Percentiles rank a stretch among this genome's conserved stretches.
Conservation (phyloP, 2,888 invertebrate species). For the Listrodromus nycthemerus region DNA sequence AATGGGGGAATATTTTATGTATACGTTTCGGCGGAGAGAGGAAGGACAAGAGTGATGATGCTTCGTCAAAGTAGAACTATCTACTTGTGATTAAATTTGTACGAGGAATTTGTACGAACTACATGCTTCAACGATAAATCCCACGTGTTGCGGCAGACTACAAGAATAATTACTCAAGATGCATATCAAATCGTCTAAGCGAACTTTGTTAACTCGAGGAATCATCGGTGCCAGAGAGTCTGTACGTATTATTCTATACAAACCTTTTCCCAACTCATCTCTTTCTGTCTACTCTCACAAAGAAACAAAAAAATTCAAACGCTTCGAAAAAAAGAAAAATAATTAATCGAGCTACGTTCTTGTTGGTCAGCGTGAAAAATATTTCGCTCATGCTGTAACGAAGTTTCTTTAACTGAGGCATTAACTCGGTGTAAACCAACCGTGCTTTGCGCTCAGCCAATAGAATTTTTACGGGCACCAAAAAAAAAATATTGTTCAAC, state of each 20-base stretch:
- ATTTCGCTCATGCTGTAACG: constrained; percentile 6
- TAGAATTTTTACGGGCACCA: neutral
- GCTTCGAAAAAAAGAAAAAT: neutral
- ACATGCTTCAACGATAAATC: constrained; percentile 53
- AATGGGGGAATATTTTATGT: neutral
- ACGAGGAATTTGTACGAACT: constrained; percentile 24
- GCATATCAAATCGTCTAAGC: constrained; percentile 39
- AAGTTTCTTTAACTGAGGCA: neutral
- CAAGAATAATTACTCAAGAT: constrained; percentile 46
- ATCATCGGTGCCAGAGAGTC: constrained; percentile 7
- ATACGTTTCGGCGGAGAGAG: neutral
- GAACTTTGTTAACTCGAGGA: constrained; percentile 26
- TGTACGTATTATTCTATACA: constrained; percentile 22
- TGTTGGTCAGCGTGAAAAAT: constrained; percentile 7
- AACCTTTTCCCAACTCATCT: constrained; percentile 37
- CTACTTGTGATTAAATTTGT: constrained; percentile 36
- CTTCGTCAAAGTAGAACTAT: constrained; percentile 33
- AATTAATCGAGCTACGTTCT: constrained; percentile 9
- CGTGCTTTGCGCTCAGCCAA: neutral
- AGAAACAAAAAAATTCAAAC: neutral
- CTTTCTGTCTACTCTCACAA: constrained; percentile 38
- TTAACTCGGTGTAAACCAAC: neutral
- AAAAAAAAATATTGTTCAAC: neutral
- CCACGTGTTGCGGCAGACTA: constrained; percentile 37
- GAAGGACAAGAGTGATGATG: constrained; percentile 11